phyloP scores from a whole-genome alignment of 1,140 invertebrate genomes.

The Penaeus indicus region DNA sequence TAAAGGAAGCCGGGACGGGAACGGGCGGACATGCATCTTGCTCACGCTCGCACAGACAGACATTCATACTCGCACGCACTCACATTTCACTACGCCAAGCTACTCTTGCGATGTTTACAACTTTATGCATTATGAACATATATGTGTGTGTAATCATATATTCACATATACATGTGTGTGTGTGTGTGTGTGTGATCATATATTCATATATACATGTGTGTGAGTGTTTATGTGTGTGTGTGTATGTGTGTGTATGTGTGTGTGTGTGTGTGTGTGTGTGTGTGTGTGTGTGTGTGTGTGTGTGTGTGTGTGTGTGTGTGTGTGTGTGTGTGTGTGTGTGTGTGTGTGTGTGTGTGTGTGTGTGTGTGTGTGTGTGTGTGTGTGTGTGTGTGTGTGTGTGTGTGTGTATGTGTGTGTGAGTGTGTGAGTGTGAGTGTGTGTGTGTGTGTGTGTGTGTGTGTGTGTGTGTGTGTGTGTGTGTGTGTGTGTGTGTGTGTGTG shows the following conservation, averaged over 20 bases:
- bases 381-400: slow-evolving; percentile 39
- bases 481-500: neutral
- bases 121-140: too few species aligned
- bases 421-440: slow-evolving; percentile 31
- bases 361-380: slow-evolving; percentile 27
- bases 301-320: slow-evolving; percentile 16
- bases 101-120: too few species aligned
- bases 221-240: too few species aligned
- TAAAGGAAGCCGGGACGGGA: too few species aligned
- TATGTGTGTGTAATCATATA: too few species aligned
- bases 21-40: too few species aligned
- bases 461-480: slow-evolving; percentile 24
- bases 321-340: slow-evolving; percentile 3
- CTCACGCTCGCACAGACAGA: too few species aligned
- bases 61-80: too few species aligned
- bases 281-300: neutral
- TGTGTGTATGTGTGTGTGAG: slow-evolving; percentile 33
- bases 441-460: slow-evolving; percentile 3
- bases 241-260: neutral
- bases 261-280: neutral
- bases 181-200: too few species aligned
- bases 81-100: too few species aligned
- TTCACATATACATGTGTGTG: too few species aligned
- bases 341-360: slow-evolving; percentile 9
- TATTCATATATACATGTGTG: too few species aligned